Conservation (phyloP, 2,797 vertebrate species). For the Cossypha dichroa region DNA sequence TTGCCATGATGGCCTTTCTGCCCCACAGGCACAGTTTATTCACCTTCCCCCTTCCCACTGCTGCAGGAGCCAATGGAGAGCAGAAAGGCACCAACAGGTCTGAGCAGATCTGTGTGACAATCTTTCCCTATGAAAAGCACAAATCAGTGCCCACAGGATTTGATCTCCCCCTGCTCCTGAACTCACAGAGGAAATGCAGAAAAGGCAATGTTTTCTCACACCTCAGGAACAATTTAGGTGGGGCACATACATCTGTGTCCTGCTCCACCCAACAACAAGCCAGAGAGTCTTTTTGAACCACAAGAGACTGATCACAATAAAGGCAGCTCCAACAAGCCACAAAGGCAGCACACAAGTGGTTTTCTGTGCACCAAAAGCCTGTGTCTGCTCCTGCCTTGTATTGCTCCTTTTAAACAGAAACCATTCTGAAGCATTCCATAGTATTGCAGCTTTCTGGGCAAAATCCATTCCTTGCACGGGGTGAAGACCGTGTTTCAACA, state of each 20-base stretch:
- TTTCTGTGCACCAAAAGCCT: not conserved
- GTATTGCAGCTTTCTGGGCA: not conserved
- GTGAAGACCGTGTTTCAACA: not conserved
- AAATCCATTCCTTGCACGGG: not conserved
- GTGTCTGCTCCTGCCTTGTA: not conserved
- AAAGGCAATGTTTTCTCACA: not conserved
- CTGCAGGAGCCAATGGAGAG: not conserved
- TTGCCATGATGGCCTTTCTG: not conserved
- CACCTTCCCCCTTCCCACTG: not conserved
- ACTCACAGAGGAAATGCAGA: not conserved
- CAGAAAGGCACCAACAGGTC: not conserved
- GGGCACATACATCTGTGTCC: not conserved
- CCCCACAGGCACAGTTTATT: not conserved
- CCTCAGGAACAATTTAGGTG: not conserved
- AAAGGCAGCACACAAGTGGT: not conserved
- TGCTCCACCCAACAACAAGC: not conserved
- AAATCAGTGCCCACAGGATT: not conserved
- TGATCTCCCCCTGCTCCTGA: not conserved
- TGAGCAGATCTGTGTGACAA: not conserved
- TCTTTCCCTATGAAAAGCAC: not conserved
- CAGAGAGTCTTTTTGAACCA: not conserved
- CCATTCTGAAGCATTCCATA: not conserved
- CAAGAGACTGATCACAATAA: not conserved
- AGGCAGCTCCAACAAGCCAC: not conserved
- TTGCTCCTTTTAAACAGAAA: not conserved